Evolutionary conservation across 2,888 invertebrate species (phyloP).

Genomic region (Heteromyza rotundicornis): DNA sequence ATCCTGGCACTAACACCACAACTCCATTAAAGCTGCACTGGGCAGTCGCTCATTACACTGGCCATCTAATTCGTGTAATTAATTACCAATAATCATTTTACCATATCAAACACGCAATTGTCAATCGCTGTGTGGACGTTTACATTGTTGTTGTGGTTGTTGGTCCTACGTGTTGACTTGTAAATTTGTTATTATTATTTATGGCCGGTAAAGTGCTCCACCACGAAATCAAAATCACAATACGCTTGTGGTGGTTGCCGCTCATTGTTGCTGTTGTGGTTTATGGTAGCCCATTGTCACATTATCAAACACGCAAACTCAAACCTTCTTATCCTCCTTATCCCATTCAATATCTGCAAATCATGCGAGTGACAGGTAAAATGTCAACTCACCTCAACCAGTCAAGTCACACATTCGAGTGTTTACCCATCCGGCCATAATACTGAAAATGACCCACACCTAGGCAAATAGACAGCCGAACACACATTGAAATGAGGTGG

Average conservation of each 20-base stretch:
- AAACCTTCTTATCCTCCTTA: too few species aligned
- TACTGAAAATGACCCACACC: neutral
- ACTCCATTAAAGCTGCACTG: neutral
- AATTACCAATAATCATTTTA: neutral
- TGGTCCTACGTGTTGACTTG: neutral
- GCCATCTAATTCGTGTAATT: neutral
- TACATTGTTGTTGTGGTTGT: too few species aligned
- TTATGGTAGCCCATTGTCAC: conserved; percentile 4
- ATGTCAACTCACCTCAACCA: neutral
- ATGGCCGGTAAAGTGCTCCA: neutral
- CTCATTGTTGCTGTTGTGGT: neutral
- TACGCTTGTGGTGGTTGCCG: neutral
- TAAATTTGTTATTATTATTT: neutral
- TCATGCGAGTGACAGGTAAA: neutral
- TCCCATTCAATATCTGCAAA: neutral
- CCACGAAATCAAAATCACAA: too few species aligned
- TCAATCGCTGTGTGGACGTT: too few species aligned
- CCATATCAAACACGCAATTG: neutral
- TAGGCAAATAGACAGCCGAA: neutral
- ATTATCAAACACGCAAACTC: conserved; percentile 1
- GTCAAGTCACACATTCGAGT: neutral
- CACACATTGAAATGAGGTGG: neutral
- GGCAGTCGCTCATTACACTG: neutral
- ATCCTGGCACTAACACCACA: neutral
- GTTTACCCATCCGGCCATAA: neutral